phyloP scores from a whole-genome alignment of 2,888 invertebrate species.

The Tetrapedia diversipes region DNA sequence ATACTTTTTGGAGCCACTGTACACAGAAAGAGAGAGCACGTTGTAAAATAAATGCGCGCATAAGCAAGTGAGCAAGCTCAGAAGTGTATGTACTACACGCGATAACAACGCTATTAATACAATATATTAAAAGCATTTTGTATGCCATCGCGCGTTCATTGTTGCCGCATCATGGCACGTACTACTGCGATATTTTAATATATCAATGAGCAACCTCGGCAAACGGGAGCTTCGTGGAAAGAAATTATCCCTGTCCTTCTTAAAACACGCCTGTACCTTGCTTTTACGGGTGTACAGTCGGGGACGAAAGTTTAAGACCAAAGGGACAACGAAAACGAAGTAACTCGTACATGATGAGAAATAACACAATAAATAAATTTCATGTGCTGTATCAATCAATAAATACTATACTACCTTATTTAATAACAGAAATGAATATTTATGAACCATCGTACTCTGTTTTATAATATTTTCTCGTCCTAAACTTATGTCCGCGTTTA shows the following conservation, averaged over 20 bases:
- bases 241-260: not conserved
- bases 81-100: constrained; percentile 24
- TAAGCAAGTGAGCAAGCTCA: constrained; percentile 17
- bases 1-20: too few relatives aligned
- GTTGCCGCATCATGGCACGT: constrained; percentile 24
- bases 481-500: too few relatives aligned
- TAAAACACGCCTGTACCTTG: not conserved
- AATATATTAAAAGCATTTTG: constrained; percentile 39
- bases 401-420: too few relatives aligned
- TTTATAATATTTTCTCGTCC: too few relatives aligned
- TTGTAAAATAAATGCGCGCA: constrained; percentile 28
- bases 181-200: constrained; percentile 23
- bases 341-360: too few relatives aligned
- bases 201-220: constrained; percentile 4
- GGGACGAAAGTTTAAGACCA: too few relatives aligned
- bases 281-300: too few relatives aligned
- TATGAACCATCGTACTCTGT: too few relatives aligned
- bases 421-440: too few relatives aligned
- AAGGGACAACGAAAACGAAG: too few relatives aligned
- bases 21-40: constrained; percentile 19
- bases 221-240: not conserved
- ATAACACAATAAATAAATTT: too few relatives aligned
- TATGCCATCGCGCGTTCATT: constrained; percentile 25
- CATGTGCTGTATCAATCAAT: too few relatives aligned
- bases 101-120: constrained; percentile 44